Evolutionary conservation across 2,113 vertebrate genomes (phyloP).

Genomic region (Heptranchias perlo): DNA sequence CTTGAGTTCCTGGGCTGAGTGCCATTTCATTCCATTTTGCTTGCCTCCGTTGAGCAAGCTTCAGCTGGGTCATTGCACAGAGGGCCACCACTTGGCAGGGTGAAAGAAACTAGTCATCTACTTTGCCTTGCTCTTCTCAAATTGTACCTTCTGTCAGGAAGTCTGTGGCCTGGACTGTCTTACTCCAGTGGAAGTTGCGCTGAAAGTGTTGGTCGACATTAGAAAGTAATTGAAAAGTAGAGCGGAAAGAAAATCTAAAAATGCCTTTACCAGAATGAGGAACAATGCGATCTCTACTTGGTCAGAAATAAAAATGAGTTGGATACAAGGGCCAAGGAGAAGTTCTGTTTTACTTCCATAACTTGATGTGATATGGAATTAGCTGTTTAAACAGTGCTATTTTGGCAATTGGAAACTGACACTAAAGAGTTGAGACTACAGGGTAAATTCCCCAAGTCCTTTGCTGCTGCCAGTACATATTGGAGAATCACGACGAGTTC

Average conservation of each 20-base stretch:
- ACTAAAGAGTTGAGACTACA: not conserved
- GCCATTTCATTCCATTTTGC: slow-evolving; percentile 13
- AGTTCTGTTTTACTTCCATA: not conserved
- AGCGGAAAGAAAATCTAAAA: not conserved
- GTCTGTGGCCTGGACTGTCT: not conserved
- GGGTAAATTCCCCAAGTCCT: not conserved
- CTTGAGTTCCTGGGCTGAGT: not conserved
- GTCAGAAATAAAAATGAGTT: not conserved
- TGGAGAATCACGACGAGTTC: not conserved
- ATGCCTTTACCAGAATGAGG: not conserved
- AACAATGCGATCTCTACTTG: not conserved
- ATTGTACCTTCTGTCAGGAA: not conserved
- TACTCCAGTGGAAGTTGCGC: not conserved
- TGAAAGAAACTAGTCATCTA: not conserved
- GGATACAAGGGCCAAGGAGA: not conserved
- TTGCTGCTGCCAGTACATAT: not conserved
- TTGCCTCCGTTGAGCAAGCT: not conserved
- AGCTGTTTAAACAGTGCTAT: not conserved
- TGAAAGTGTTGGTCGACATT: not conserved
- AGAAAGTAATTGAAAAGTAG: not conserved
- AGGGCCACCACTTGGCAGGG: not conserved
- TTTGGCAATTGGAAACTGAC: not conserved
- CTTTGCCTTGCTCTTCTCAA: not conserved
- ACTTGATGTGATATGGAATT: not conserved
- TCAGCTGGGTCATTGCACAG: not conserved